phyloP scores from a whole-genome alignment of 2,113 vertebrate species.

The Misgurnus mizolepis region DNA sequence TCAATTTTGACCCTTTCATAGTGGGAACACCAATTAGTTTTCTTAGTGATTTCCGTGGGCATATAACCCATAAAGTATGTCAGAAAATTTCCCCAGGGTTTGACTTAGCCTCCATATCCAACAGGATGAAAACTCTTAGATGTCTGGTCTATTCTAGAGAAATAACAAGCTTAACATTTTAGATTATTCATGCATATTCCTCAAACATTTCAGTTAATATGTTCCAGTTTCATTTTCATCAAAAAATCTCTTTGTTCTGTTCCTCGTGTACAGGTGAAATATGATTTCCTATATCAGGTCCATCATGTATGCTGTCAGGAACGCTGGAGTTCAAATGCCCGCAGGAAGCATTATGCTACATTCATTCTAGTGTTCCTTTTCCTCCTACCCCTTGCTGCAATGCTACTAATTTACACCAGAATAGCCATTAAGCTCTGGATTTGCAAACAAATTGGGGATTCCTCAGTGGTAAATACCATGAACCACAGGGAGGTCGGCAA shows the following conservation, averaged over 20 bases:
- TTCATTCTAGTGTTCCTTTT: conserved; percentile 83
- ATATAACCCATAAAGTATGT: not conserved
- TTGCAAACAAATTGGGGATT: conserved; percentile 78
- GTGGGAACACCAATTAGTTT: not conserved
- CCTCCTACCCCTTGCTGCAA: conserved; percentile 75
- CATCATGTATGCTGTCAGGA: conserved; percentile 83
- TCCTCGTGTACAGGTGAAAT: conserved; percentile 73
- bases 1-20: not conserved
- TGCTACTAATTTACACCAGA: conserved; percentile 78
- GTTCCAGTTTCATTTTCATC: not conserved
- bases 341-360: conserved; percentile 75
- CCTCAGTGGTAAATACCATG: conserved; percentile 76
- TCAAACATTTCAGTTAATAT: not conserved
- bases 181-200: not conserved
- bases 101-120: not conserved
- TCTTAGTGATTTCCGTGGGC: not conserved
- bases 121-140: not conserved
- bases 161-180: not conserved
- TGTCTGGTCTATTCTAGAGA: not conserved
- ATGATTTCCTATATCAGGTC: conserved; percentile 80
- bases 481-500: conserved; percentile 79
- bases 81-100: not conserved
- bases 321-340: conserved; percentile 69
- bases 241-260: not conserved
- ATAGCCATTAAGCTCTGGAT: conserved; percentile 80